Conservation (phyloP, 2,888 invertebrate species). For the Tolmerus cingulatus region DNA sequence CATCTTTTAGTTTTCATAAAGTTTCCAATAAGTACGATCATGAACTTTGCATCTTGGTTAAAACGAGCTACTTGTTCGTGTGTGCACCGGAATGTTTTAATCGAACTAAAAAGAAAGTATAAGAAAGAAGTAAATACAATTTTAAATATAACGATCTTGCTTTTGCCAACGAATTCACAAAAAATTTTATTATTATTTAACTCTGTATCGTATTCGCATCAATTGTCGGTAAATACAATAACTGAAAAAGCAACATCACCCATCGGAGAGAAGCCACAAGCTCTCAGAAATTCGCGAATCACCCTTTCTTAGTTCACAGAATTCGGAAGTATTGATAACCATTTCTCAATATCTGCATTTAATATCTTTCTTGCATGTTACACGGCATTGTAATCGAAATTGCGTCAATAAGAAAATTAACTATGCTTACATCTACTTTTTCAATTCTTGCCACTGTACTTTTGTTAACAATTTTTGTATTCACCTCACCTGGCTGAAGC, state of each 20-base stretch:
- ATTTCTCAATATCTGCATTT: background rate
- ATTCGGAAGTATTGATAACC: background rate
- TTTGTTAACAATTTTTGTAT: background rate
- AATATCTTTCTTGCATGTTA: background rate
- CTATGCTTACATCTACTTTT: background rate
- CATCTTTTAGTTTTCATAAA: too few species aligned
- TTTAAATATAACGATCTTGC: too few species aligned
- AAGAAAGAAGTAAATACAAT: too few species aligned
- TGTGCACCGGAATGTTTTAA: too few species aligned
- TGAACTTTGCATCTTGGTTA: too few species aligned
- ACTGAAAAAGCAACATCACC: background rate
- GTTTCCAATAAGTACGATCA: too few species aligned
- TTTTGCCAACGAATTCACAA: too few species aligned
- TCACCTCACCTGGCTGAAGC: background rate
- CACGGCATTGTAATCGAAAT: background rate
- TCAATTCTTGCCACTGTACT: background rate
- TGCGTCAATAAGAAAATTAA: background rate
- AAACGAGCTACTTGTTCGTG: too few species aligned
- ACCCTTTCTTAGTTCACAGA: background rate
- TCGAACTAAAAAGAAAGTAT: too few species aligned
- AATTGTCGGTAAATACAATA: too few species aligned
- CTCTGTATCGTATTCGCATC: too few species aligned
- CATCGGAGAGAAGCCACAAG: background rate
- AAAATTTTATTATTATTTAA: too few species aligned
- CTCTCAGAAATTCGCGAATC: background rate